Evolutionary conservation across 2,797 vertebrate genomes (phyloP).

Genomic region (Mergus octosetaceus): DNA sequence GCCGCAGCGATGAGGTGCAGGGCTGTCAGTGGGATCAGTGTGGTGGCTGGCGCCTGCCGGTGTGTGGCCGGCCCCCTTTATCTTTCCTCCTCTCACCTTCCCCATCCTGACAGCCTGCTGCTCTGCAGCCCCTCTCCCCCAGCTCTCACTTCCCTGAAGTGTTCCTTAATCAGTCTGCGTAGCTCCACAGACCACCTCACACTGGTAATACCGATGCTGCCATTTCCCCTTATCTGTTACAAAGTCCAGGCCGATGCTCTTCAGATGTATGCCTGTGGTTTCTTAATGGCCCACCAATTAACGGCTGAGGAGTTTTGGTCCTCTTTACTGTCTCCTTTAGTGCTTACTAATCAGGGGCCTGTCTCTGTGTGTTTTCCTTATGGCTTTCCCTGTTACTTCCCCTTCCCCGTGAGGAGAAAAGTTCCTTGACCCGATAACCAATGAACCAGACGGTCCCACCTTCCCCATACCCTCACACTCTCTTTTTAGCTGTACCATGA

Average conservation of each 20-base stretch:
- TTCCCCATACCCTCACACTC: not conserved
- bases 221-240: not conserved
- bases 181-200: not conserved
- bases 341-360: not conserved
- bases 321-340: not conserved
- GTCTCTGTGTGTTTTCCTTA: not conserved
- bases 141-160: not conserved
- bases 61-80: not conserved
- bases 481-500: not conserved
- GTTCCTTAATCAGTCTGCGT: not conserved
- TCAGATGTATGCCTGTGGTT: not conserved
- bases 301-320: not conserved
- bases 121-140: not conserved
- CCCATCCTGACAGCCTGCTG: not conserved
- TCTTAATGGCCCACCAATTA: not conserved
- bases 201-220: accelerated
- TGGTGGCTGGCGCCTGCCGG: not conserved
- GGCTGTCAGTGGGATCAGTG: not conserved
- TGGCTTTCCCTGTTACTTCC: not conserved
- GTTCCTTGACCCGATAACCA: not conserved
- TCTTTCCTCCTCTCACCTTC: not conserved
- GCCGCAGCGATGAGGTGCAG: not conserved
- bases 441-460: not conserved
- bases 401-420: not conserved
- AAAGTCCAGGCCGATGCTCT: not conserved